These are phyloP conservation scores for Crocuta crocuta DNA, from an alignment of 2,113 vertebrate species.

Conservation along the genomic window DNA sequence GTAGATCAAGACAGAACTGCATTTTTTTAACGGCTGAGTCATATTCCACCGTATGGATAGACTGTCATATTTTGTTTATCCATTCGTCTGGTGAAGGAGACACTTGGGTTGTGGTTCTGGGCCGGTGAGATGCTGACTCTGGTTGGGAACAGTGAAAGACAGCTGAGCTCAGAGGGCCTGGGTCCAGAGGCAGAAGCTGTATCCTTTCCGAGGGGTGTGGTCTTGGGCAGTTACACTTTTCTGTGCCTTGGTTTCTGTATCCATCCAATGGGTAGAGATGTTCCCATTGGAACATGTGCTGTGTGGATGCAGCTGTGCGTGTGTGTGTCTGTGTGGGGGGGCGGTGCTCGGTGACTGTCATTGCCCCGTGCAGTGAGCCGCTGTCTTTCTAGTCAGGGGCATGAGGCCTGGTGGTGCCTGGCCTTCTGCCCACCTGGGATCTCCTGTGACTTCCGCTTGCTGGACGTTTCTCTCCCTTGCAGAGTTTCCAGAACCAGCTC, in stretches of 20 bases:
- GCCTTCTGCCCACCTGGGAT: not conserved
- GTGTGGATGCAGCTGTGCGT: accelerated
- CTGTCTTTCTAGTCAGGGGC: not conserved
- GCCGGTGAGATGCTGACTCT: not conserved
- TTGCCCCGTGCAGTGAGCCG: not conserved
- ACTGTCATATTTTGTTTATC: not conserved
- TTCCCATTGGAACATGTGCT: not conserved
- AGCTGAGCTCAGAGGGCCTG: no score
- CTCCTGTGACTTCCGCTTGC: not conserved
- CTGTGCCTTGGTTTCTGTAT: not conserved
- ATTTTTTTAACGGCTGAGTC: not conserved
- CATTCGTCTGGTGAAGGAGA: not conserved
- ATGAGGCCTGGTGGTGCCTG: not conserved
- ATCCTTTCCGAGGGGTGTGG: not conserved
- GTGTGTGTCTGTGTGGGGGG: not conserved
- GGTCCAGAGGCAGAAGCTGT: not conserved
- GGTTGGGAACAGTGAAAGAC: not conserved
- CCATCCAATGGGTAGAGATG: accelerated
- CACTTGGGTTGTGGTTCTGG: not conserved
- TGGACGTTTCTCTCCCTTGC: not conserved
- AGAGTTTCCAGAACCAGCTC: not conserved
- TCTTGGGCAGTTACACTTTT: not conserved
- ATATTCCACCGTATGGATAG: not conserved
- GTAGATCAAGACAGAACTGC: not conserved
- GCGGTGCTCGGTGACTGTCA: not conserved